phyloP scores from a whole-genome alignment of 2,888 invertebrate species.

The Hanleya hanleyi region DNA sequence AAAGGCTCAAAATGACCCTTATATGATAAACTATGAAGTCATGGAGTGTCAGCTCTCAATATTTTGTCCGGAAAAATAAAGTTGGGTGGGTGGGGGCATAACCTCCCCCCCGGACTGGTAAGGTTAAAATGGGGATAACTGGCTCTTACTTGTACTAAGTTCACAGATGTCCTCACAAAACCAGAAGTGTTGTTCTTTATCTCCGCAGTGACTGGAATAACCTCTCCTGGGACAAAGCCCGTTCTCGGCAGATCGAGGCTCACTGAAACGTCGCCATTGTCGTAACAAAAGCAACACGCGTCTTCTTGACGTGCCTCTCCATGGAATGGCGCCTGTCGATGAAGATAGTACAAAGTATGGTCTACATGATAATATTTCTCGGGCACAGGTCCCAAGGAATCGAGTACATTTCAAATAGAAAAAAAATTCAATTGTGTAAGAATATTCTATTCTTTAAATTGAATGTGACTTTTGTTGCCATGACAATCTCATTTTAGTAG shows the following conservation, averaged over 20 bases:
- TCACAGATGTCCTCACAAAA: not conserved
- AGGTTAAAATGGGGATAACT: too few relatives aligned
- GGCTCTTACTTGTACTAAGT: not conserved
- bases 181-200: not conserved
- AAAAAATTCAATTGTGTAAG: not conserved
- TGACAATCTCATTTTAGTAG: too few relatives aligned
- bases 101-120: too few relatives aligned
- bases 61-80: too few relatives aligned
- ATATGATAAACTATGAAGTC: too few relatives aligned
- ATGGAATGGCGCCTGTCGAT: not conserved
- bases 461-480: too few relatives aligned
- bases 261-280: not conserved
- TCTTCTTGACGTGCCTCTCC: not conserved
- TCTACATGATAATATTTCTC: not conserved
- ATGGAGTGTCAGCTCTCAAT: too few relatives aligned
- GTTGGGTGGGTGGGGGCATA: too few relatives aligned
- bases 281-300: slow-evolving; percentile 1
- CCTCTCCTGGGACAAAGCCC: not conserved
- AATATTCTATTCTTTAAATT: too few relatives aligned
- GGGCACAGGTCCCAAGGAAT: not conserved
- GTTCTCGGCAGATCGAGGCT: not conserved
- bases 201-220: not conserved
- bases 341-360: not conserved
- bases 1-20: too few relatives aligned
- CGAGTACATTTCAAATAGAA: not conserved